Percentiles rank a stretch among this genome's conserved stretches.
These are phyloP conservation scores for Hiodon alosoides DNA, from an alignment of 2,113 vertebrate genomes.

Conservation along the genomic window DNA sequence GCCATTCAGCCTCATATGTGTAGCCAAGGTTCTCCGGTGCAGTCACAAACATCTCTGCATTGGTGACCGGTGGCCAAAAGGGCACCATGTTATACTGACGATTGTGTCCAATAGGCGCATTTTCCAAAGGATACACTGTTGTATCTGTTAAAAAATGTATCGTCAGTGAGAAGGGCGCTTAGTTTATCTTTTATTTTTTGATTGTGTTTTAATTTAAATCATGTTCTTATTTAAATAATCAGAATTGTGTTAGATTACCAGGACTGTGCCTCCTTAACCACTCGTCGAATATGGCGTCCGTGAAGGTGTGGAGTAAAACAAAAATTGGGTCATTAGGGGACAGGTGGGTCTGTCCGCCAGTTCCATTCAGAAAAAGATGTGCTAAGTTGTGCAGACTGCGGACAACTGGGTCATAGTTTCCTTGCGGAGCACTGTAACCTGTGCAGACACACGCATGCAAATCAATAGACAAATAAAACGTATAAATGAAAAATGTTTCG, in stretches of 20 bases:
- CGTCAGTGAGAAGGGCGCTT: neutral
- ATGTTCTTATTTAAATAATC: neutral
- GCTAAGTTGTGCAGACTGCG: constrained; percentile 95
- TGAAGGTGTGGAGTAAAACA: constrained; percentile 89
- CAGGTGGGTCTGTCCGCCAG: constrained; percentile 91
- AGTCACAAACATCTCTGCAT: constrained; percentile 86
- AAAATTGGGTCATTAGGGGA: constrained; percentile 97
- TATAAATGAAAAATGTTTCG: neutral
- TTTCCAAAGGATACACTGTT: constrained; percentile 77
- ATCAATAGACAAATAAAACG: neutral
- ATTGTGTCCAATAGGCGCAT: constrained; percentile 96
- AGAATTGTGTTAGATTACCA: constrained; percentile 56
- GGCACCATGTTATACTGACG: constrained; percentile 92
- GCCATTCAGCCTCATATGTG: constrained; percentile 85
- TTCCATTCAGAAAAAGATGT: constrained; percentile 93
- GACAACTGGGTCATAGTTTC: constrained; percentile 82
- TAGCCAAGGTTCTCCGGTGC: constrained; percentile 89
- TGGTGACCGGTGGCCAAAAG: constrained; percentile 93
- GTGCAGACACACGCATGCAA: neutral
- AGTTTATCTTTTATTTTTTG: too few species aligned
- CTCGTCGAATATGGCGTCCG: constrained; percentile 94
- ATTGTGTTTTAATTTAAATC: too few species aligned
- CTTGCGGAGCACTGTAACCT: constrained; percentile 91
- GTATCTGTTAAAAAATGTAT: constrained; percentile 53
- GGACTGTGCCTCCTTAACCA: constrained; percentile 82